phyloP scores from a whole-genome alignment of 2,797 vertebrate genomes.

The Spea hammondii region DNA sequence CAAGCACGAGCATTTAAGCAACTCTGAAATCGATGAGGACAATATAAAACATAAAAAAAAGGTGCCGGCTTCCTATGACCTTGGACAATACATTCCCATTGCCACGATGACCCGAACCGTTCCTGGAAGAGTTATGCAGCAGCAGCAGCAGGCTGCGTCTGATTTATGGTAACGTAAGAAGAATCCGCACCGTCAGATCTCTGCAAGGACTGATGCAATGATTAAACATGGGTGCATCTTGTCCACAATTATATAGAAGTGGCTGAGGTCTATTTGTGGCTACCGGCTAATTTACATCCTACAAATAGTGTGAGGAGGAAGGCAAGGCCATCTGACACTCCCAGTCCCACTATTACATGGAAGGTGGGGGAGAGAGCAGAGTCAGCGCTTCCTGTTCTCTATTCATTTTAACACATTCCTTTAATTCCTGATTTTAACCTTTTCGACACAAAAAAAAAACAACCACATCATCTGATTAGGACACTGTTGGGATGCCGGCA shows the following conservation, averaged over 20 bases:
- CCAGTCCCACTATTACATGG: constrained; percentile 7
- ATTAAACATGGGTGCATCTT: not conserved
- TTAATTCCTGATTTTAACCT: constrained; percentile 61
- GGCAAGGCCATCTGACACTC: constrained; percentile 8
- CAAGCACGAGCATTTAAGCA: not conserved
- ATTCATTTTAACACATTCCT: constrained; percentile 66
- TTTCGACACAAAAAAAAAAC: constrained; percentile 1
- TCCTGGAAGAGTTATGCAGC: constrained; percentile 1
- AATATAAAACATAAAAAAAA: not conserved
- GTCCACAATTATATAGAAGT: not conserved
- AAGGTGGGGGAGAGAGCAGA: constrained; percentile 2
- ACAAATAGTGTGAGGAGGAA: constrained; percentile 1
- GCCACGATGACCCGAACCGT: constrained; percentile 3
- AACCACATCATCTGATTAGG: not conserved
- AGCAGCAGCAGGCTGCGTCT: not conserved
- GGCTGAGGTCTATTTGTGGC: not conserved
- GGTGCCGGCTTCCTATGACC: constrained; percentile 2
- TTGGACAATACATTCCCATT: constrained; percentile 15
- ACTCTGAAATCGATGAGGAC: not conserved
- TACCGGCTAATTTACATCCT: not conserved
- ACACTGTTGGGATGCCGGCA: not conserved
- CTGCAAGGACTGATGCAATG: not conserved
- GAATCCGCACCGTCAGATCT: not conserved
- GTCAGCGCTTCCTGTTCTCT: constrained; percentile 61
- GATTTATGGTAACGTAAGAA: not conserved